These are phyloP conservation scores for Helobdella robusta DNA, from an alignment of 2,888 invertebrate genomes.

Conservation along the genomic window DNA sequence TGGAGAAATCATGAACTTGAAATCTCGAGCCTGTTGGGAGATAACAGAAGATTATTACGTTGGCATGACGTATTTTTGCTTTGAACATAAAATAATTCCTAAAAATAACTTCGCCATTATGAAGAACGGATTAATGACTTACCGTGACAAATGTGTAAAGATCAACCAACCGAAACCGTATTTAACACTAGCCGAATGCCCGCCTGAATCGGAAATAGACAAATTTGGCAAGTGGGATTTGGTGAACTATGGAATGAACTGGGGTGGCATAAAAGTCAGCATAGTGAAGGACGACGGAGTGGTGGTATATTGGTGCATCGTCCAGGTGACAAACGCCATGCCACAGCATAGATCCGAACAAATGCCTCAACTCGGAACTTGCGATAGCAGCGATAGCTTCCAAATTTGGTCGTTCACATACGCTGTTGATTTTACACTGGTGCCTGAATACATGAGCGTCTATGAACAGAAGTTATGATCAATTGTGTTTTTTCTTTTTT, in stretches of 20 bases:
- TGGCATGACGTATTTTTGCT: constrained; percentile 36
- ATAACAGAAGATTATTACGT: constrained; percentile 34
- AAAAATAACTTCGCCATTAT: constrained; percentile 34
- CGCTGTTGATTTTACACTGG: constrained; percentile 30
- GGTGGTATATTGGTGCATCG: constrained; percentile 30
- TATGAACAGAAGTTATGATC: constrained; percentile 12
- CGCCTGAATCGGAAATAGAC: constrained; percentile 27
- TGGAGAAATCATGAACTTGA: constrained; percentile 36
- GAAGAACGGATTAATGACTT: constrained; percentile 31
- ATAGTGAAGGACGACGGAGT: constrained; percentile 23
- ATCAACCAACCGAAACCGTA: constrained; percentile 29
- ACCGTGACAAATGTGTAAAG: constrained; percentile 33
- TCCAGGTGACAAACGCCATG: constrained; percentile 36
- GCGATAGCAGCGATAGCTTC: constrained; percentile 30
- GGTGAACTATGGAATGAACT: constrained; percentile 25
- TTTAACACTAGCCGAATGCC: constrained; percentile 33
- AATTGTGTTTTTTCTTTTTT: no score
- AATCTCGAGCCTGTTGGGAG: constrained; percentile 36
- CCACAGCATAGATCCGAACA: constrained; percentile 33
- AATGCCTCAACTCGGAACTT: constrained; percentile 34
- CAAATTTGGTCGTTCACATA: constrained; percentile 34
- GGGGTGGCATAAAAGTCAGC: constrained; percentile 31
- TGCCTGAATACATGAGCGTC: constrained; percentile 25
- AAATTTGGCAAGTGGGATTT: constrained; percentile 33
- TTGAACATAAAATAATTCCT: constrained; percentile 37